Evolutionary conservation across 2,888 invertebrate genomes (phyloP), one percentile per base, ranked within the genome.

Genomic region (Perizoma flavofasciatum): DNA sequence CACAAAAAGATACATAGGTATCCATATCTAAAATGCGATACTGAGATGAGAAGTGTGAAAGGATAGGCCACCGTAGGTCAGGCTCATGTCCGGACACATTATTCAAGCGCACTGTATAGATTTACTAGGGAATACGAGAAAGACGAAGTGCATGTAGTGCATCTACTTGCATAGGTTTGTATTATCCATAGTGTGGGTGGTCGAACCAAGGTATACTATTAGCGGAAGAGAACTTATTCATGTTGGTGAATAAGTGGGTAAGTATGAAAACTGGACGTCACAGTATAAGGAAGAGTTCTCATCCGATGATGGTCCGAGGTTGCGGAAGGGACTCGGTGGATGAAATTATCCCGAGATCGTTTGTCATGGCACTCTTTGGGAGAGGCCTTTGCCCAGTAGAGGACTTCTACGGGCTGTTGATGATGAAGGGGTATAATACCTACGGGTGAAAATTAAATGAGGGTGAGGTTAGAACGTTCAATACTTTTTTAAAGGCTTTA

Each of bases 141-240:
- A 72, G 72, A 73, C 68, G 72, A 70, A 69, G 39, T 51, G 44
- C 54, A 50, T 37, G 61, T 55, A 37, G 5, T n/a, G n/a, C n/a
- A n/a, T n/a, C 37, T 6, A 58, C 72, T 22, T 22, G 22, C 22
- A 22, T 22, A 22, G 22, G 75, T 74, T 71, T 69, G 66, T 70
- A 78, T 78, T 78, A 77, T 72, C 66, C 69, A 73, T 77, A 67
- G 71, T 70, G 66, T 74, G 82, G 83, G 83, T 83, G 85, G 85
- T 81, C 85, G 72, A 22, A 22, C 22, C 22, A 22, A 22, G 22
- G 22, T 72, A 41, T 58, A 63, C 71, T 73, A 72, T 75, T 68
- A 61, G 61, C 61, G 55, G 53, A 56, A 56, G 53, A 44, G 22
- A 33, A 37, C 2, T 52, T 22, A 3, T 22, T 22, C 22, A 22